phyloP scores from a whole-genome alignment of 2,888 invertebrate genomes.

The Serrognathus titanus region DNA sequence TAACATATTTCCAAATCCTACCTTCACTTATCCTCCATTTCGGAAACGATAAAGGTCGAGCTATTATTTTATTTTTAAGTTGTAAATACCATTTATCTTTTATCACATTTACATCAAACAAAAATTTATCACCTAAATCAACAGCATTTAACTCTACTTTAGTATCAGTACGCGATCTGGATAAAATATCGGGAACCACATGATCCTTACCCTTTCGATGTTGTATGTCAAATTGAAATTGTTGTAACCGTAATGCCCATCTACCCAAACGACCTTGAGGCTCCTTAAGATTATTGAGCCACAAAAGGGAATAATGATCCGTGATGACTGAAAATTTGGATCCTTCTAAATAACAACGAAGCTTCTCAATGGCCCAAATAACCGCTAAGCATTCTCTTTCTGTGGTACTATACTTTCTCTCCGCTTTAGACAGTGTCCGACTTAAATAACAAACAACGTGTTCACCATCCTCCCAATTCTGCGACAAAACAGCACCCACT shows the following conservation, averaged over 20 bases:
- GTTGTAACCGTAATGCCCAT: background rate
- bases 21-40: no score
- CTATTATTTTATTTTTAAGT: no score
- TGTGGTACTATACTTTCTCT: constrained; percentile 18
- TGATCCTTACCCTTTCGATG: background rate
- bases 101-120: no score
- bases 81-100: no score
- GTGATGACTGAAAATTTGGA: constrained; percentile 11
- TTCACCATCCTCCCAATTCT: constrained; percentile 17
- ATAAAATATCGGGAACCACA: background rate
- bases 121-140: no score
- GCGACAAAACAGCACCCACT: constrained; percentile 24
- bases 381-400: no score
- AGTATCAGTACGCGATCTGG: no score
- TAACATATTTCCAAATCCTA: no score
- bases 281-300: constrained; percentile 10
- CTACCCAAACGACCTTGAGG: background rate
- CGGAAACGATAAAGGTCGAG: no score
- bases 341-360: background rate
- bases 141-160: no score
- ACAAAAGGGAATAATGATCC: constrained; percentile 4
- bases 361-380: background rate
- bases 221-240: background rate
- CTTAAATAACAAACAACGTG: constrained; percentile 21
- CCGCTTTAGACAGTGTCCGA: constrained; percentile 17